phyloP scores from a whole-genome alignment of 2,888 invertebrate species.

The Lagria hirta region DNA sequence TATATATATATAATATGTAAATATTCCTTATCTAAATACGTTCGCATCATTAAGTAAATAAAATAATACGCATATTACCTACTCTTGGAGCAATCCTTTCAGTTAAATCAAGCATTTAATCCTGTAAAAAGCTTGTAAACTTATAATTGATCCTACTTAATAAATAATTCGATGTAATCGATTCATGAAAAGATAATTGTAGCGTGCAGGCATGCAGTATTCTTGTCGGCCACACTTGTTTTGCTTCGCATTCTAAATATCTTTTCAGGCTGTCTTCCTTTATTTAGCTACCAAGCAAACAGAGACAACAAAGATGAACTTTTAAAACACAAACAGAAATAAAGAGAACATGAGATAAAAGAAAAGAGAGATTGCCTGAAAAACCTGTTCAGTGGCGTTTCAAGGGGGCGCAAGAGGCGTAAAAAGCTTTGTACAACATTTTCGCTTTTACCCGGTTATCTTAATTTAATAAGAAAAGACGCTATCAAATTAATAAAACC shows the following conservation, averaged over 20 bases:
- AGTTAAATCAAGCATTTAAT: constrained; percentile 13
- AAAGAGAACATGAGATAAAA: constrained; percentile 37
- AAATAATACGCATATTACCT: no score
- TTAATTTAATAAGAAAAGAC: no score
- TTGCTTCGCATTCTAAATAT: constrained; percentile 27
- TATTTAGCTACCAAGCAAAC: constrained; percentile 23
- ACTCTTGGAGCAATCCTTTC: no score
- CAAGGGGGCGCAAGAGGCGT: no score
- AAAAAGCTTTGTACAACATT: no score
- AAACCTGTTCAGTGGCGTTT: constrained; percentile 49
- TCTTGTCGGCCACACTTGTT: constrained; percentile 35
- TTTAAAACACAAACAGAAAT: constrained; percentile 25
- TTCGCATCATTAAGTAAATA: no score
- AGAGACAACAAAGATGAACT: constrained; percentile 18
- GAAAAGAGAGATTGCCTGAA: constrained; percentile 43
- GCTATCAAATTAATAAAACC: no score
- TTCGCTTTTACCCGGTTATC: no score
- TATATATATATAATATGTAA: no score
- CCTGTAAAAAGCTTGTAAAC: constrained; percentile 35
- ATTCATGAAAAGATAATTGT: constrained; percentile 49
- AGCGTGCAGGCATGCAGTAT: constrained; percentile 39
- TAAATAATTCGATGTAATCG: constrained; percentile 47
- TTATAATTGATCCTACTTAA: constrained; percentile 42
- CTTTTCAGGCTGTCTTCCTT: constrained; percentile 25
- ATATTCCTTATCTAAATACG: no score